Evolutionary conservation across 2,113 vertebrate species (phyloP).

Genomic region (Trochalopteron elliotii): DNA sequence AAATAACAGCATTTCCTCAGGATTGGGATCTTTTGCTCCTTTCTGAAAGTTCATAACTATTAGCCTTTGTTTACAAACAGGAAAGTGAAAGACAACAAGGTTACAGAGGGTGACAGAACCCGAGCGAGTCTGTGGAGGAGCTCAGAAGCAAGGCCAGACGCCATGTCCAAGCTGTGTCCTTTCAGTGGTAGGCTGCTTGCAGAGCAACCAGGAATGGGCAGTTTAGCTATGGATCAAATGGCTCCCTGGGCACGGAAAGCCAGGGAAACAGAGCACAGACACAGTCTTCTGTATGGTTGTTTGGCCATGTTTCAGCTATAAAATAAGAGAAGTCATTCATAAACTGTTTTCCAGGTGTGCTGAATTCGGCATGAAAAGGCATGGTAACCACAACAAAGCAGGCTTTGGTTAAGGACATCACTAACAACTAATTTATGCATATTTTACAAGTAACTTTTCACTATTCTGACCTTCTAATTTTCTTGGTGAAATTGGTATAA

Average conservation of each 20-base stretch:
- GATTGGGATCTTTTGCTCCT: accelerated
- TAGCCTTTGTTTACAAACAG: background rate
- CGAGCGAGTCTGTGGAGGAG: accelerated
- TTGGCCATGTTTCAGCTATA: background rate
- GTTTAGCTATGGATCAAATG: background rate
- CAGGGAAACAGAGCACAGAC: background rate
- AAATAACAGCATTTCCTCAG: background rate
- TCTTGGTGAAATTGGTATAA: background rate
- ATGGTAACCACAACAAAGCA: background rate
- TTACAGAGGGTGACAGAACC: background rate
- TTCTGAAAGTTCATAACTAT: background rate
- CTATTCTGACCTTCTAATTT: background rate
- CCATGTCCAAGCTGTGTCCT: accelerated
- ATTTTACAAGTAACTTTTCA: background rate
- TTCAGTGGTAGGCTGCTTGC: background rate
- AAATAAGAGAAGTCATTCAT: background rate
- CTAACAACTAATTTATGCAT: background rate
- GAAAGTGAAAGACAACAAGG: background rate
- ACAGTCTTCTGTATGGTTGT: background rate
- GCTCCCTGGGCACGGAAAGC: accelerated
- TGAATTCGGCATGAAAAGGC: background rate
- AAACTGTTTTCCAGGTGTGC: background rate
- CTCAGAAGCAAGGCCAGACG: background rate
- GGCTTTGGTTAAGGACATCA: background rate
- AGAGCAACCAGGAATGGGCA: accelerated